Evolutionary conservation across 2,113 vertebrate species (phyloP).

Genomic region (Poeciliopsis occidentalis): DNA sequence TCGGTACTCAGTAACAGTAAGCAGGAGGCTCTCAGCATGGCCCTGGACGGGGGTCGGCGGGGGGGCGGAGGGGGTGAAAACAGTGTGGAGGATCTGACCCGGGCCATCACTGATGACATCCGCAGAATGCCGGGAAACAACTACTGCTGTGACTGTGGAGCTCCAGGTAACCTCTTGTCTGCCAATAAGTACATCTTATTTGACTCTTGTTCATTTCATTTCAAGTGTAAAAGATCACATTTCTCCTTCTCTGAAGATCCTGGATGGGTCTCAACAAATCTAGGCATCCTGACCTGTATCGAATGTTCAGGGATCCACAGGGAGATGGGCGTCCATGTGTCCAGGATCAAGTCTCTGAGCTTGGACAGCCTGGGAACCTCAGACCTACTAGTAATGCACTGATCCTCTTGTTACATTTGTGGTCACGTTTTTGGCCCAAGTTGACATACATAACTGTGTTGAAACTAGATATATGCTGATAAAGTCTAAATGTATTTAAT

Average conservation of each 20-base stretch:
- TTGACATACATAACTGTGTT: no score
- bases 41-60: constrained; percentile 49
- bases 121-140: constrained; percentile 67
- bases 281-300: constrained; percentile 68
- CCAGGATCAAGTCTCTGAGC: constrained; percentile 66
- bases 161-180: constrained; percentile 47
- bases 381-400: constrained; percentile 56
- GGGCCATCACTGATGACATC: constrained; percentile 67
- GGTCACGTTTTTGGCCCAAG: background rate
- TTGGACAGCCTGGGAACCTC: constrained; percentile 70
- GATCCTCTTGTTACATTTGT: background rate
- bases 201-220: background rate
- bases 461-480: no score
- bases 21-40: constrained; percentile 67
- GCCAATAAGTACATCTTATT: background rate
- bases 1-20: constrained; percentile 74
- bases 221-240: background rate
- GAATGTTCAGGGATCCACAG: constrained; percentile 73
- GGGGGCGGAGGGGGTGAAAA: constrained; percentile 38
- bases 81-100: constrained; percentile 69
- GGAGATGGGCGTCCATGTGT: constrained; percentile 70
- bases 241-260: constrained; percentile 47
- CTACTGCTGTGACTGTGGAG: constrained; percentile 68
- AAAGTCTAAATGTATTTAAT: no score
- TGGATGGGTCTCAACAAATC: constrained; percentile 66